Percentiles rank a stretch among this genome's conserved stretches.
phyloP scores from a whole-genome alignment of 2,888 invertebrate species.

The Andrena minutula region DNA sequence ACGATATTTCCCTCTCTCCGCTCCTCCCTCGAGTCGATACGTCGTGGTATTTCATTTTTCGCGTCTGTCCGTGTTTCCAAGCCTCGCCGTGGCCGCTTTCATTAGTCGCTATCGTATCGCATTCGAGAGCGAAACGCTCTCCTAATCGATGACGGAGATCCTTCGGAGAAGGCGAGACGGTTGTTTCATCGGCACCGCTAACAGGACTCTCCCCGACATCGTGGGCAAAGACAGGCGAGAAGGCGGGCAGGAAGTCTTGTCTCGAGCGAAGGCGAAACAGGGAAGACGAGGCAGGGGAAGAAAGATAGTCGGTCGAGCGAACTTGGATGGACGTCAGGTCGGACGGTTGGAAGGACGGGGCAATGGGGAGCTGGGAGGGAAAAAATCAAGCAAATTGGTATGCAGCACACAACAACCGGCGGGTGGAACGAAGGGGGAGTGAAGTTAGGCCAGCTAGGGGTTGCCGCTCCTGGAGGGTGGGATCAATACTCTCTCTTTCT shows the following conservation, averaged over 20 bases:
- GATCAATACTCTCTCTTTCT: conserved; percentile 84
- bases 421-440: conserved; percentile 85
- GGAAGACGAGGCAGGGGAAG: conserved; percentile 73
- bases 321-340: background rate
- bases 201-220: conserved; percentile 24
- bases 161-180: background rate
- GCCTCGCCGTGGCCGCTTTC: background rate
- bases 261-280: conserved; percentile 40
- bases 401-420: conserved; percentile 87
- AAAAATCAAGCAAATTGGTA: conserved; percentile 88
- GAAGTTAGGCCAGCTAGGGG: conserved; percentile 85
- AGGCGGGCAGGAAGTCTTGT: conserved; percentile 54
- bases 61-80: background rate
- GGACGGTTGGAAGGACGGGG: conserved; percentile 37
- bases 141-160: conserved; percentile 31
- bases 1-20: conserved; percentile 14
- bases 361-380: conserved; percentile 80
- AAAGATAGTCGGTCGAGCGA: conserved; percentile 60
- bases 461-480: conserved; percentile 81
- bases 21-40: background rate
- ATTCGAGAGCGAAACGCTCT: background rate
- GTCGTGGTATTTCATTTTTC: background rate
- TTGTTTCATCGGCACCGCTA: conserved; percentile 9
- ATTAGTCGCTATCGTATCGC: background rate
- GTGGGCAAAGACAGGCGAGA: conserved; percentile 60